Evolutionary conservation across 2,888 invertebrate genomes (phyloP).

Genomic region (Dryomyza anilis): DNA sequence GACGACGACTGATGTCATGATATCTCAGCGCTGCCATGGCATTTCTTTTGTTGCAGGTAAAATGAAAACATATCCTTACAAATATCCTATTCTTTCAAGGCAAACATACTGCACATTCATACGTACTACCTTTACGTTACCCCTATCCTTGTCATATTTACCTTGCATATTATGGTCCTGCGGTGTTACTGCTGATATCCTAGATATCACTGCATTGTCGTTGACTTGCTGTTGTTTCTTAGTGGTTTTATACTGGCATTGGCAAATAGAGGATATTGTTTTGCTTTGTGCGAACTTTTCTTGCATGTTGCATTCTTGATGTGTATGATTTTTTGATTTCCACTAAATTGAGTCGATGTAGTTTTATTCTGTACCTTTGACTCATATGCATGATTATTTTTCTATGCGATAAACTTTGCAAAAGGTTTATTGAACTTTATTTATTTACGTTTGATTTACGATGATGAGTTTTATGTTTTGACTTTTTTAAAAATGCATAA

Average conservation of each 20-base stretch:
- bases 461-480: too few species aligned
- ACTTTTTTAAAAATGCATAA: too few species aligned
- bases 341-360: conserved; percentile 46
- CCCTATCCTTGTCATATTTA: neutral
- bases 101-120: neutral
- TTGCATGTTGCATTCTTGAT: conserved; percentile 13
- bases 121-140: neutral
- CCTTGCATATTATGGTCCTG: conserved; percentile 5
- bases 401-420: neutral
- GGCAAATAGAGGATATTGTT: neutral
- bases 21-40: conserved; percentile 8
- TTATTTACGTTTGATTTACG: too few species aligned
- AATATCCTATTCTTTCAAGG: neutral
- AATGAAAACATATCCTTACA: conserved; percentile 21
- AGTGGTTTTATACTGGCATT: neutral
- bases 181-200: conserved; percentile 18
- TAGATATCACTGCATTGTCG: neutral
- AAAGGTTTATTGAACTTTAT: conserved; percentile 19
- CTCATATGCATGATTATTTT: too few species aligned
- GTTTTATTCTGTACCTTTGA: too few species aligned
- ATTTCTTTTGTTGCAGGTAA: conserved; percentile 25
- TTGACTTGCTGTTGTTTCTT: conserved; percentile 1
- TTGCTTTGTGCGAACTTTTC: neutral
- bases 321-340: conserved; percentile 40
- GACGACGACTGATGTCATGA: conserved; percentile 10